phyloP scores from a whole-genome alignment of 2,113 vertebrate genomes.

The Ciconia stormi region DNA sequence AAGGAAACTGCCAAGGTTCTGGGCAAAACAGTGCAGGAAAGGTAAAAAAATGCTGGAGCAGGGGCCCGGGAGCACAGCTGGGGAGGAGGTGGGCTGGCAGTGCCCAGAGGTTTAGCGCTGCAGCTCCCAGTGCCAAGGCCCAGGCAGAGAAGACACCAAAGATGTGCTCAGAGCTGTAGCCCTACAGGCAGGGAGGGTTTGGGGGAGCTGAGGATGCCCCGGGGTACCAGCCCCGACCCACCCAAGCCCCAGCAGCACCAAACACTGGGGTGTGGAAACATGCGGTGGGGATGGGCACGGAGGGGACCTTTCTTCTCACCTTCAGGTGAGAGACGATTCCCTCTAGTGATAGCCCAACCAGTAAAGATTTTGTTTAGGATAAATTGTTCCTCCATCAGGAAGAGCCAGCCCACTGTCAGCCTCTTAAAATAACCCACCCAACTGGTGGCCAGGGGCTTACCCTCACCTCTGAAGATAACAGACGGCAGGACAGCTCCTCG shows the following conservation, averaged over 20 bases:
- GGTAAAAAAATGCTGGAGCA: background rate
- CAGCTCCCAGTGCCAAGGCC: background rate
- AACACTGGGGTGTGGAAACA: background rate
- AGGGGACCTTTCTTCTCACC: background rate
- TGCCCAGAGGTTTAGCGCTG: background rate
- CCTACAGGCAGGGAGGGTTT: background rate
- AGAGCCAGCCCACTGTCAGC: background rate
- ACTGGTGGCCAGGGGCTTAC: fast-evolving
- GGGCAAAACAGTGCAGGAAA: background rate
- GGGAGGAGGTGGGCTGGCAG: background rate
- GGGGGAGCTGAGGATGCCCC: background rate
- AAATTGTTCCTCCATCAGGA: background rate
- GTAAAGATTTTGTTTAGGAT: background rate
- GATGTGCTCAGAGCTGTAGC: background rate
- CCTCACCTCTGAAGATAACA: background rate
- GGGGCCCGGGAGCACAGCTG: background rate
- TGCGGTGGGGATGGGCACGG: fast-evolving
- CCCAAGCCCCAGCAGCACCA: background rate
- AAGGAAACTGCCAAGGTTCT: background rate
- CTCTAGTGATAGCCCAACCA: background rate
- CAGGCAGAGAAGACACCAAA: background rate
- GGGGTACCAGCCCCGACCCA: background rate
- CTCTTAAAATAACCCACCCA: background rate
- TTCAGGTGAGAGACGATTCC: background rate
- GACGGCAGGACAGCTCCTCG: background rate